Conservation (phyloP, 2,797 vertebrate species). For the Urosaurus nigricauda region DNA sequence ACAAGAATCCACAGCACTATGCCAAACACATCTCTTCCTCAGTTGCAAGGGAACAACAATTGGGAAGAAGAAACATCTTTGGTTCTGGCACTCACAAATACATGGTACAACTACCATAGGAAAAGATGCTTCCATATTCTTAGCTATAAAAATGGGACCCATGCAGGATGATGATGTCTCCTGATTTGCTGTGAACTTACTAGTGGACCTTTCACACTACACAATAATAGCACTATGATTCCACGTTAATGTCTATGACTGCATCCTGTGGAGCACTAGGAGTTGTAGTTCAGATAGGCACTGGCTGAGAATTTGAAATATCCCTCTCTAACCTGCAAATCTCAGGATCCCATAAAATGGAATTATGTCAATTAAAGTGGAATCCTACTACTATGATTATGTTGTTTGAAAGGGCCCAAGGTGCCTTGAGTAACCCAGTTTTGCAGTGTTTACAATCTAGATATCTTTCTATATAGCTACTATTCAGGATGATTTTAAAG, state of each 20-base stretch:
- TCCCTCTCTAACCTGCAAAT: too few relatives aligned
- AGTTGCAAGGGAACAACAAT: not conserved
- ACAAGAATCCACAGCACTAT: not conserved
- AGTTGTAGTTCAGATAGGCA: too few relatives aligned
- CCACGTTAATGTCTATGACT: too few relatives aligned
- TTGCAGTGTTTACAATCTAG: not conserved
- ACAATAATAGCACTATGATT: too few relatives aligned
- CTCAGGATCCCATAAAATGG: too few relatives aligned
- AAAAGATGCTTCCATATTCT: not conserved
- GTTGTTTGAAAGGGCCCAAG: too few relatives aligned
- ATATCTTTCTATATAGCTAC: not conserved
- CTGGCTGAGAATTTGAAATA: too few relatives aligned
- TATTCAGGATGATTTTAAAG: not conserved
- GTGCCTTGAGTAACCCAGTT: not conserved
- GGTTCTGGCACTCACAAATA: not conserved
- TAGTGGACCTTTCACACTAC: not conserved
- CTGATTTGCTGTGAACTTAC: not conserved
- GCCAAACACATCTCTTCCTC: not conserved
- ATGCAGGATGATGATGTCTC: not conserved
- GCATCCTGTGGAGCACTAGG: too few relatives aligned
- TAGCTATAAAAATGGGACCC: not conserved
- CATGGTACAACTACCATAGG: not conserved
- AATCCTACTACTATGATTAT: too few relatives aligned
- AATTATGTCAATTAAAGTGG: too few relatives aligned
- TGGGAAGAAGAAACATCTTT: not conserved